Evolutionary conservation across 2,888 invertebrate species (phyloP), one percentile per base, ranked within the genome.

Genomic region (Polydrusus cervinus): DNA sequence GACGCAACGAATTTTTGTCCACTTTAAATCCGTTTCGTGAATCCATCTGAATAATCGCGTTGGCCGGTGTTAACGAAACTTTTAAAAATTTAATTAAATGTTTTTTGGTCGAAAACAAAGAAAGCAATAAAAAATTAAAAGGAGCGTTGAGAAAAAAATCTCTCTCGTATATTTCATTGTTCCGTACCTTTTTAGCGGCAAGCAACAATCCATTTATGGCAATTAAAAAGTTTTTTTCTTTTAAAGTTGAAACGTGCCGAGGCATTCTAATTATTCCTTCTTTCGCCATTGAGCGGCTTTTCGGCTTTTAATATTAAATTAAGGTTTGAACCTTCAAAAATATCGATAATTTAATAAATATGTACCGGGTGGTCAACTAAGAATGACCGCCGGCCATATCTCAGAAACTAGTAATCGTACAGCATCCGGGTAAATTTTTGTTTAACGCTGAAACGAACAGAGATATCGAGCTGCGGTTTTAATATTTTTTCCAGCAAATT

Each of bases 201-300:
- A 49, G 3, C 49, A 49, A 49, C 49, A 49, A 49, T 49, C 49
- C 49, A 49, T 49, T 49, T 49, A 49, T 49, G 49, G 16, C 49
- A 49, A 49, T 49, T 49, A 18, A 6, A 49, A 49, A 49, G 49
- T 49, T 49, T 49, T 49, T 18, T n/a, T 49, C 49, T 18, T 49
- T 49, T 49, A 49, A 16, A 45, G 18, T 16, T 18, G 18, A 18
- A 49, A 49, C 49, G 49, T 49, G 49, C 49, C 49, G 14, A 0
- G 14, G 49, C 49, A 49, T 49, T 49, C 16, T 49, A 49, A 49
- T 49, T 49, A 49, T 18, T 49, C 16, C 16, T 49, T 49, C 49
- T 49, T 16, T 5, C 49, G 16, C 5, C 16, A 49, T 49, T 18
- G 49, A 49, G 49, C 18, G 18, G 18, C 16, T 18, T 49, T 49